These are phyloP conservation scores for Amphipoea lucens DNA, from an alignment of 2,888 invertebrate genomes.

Conservation along the genomic window DNA sequence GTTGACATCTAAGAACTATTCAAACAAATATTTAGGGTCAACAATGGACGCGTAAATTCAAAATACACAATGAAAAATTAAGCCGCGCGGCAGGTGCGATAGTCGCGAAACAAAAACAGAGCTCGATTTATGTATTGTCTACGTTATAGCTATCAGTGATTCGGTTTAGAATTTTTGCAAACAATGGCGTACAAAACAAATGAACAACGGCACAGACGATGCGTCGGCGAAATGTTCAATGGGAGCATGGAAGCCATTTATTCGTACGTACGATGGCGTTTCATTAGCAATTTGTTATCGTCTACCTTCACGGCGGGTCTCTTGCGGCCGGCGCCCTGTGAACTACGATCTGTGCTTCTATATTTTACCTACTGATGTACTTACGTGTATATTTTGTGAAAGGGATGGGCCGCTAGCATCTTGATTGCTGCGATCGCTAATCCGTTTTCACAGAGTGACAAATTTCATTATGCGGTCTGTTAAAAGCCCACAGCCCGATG, in stretches of 20 bases:
- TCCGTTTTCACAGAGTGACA: neutral
- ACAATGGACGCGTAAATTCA: slow-evolving; percentile 54
- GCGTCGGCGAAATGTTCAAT: slow-evolving; percentile 64
- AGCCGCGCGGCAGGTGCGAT: slow-evolving; percentile 71
- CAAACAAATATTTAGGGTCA: slow-evolving; percentile 46
- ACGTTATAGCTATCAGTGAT: slow-evolving; percentile 68
- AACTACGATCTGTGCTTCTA: slow-evolving; percentile 30
- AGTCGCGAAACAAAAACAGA: slow-evolving; percentile 70
- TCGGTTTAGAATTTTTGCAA: slow-evolving; percentile 74
- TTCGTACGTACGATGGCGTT: slow-evolving; percentile 61
- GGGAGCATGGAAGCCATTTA: slow-evolving; percentile 62
- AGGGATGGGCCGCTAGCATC: neutral
- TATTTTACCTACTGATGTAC: slow-evolving; percentile 1
- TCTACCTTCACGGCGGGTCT: slow-evolving; percentile 57
- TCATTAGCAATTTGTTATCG: slow-evolving; percentile 68
- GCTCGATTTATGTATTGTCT: slow-evolving; percentile 71
- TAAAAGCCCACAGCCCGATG: no score
- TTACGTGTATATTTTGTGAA: neutral
- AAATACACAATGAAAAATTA: slow-evolving; percentile 68
- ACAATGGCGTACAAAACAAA: slow-evolving; percentile 69
- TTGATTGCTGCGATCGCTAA: neutral
- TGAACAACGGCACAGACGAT: slow-evolving; percentile 63
- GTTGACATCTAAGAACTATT: slow-evolving; percentile 41
- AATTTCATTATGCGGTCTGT: neutral
- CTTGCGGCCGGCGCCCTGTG: slow-evolving; percentile 35